Conservation (phyloP, 2,113 vertebrate species). For the Salvelinus fontinalis region DNA sequence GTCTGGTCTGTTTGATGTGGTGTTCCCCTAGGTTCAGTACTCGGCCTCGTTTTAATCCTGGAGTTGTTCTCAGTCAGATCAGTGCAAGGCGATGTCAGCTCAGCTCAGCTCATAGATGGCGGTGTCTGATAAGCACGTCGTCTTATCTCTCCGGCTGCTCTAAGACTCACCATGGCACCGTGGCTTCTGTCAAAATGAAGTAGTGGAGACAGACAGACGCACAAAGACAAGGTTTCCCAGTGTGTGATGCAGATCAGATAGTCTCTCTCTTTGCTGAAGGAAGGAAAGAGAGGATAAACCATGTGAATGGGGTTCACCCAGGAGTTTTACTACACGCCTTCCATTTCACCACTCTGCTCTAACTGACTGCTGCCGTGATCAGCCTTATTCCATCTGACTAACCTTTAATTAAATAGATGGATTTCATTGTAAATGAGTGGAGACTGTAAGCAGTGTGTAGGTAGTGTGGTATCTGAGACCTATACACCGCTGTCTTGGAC, state of each 20-base stretch:
- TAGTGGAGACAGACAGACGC: conserved; percentile 29
- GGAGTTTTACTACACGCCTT: background rate
- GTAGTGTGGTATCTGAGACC: no score
- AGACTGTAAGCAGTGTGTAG: background rate
- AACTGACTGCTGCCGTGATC: conserved; percentile 1
- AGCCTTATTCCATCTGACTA: conserved; percentile 9
- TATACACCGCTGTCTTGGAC: no score
- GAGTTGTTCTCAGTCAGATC: conserved; percentile 19
- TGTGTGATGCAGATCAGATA: conserved; percentile 15
- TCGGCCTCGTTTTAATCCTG: conserved; percentile 45
- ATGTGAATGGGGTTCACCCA: background rate
- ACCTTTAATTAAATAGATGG: background rate
- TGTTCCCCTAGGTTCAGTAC: background rate
- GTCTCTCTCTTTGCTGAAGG: background rate
- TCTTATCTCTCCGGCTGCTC: conserved; percentile 38
- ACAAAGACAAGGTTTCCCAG: conserved; percentile 34
- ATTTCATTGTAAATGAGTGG: background rate
- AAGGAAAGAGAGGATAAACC: background rate
- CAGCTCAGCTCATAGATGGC: conserved; percentile 29
- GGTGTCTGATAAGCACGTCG: conserved; percentile 34
- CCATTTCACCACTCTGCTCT: background rate
- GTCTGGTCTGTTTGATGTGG: background rate
- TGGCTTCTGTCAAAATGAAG: conserved; percentile 38
- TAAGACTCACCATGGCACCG: conserved; percentile 32
- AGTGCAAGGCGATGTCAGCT: conserved; percentile 40